Evolutionary conservation across 2,113 vertebrate genomes (phyloP), one percentile per base, ranked within the genome.

Genomic region (Clinocottus analis): DNA sequence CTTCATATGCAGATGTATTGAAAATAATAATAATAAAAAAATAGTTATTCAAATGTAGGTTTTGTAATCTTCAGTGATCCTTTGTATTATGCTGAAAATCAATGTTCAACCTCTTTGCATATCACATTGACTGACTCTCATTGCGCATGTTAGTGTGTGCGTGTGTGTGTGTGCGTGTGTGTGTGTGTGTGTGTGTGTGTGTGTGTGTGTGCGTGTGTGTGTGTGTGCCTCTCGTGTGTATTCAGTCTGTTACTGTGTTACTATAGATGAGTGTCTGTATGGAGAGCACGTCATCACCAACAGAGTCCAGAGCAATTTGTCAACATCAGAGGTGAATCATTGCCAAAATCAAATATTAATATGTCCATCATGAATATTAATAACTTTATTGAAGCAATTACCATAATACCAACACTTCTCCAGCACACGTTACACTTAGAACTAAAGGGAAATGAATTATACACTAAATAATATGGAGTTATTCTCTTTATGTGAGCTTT

Each of bases 251-350:
- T 21, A 8, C 1, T 60, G 45, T 62, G 37, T 60, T n/a, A 37
- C 16, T 27, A 37, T 7, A 27, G 14, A 33, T 25, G n/a, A 0
- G 19, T 29, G 41, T 69, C 16, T 80, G 53, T 56, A 21, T 75
- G 49, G 58, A 39, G 43, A 62, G 51, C 61, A 60, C 41, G 51
- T 66, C 72, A 43, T 16, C 53, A 41, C 41, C 53, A 76, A 55
- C 49, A 17, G 41, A 43, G 41, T 70, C 72, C 45, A 53, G 60
- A 77, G 55, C 75, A 79, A 86, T 87, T 88, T 83, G 85, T 88
- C 83, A 73, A 64, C 76, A 63, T 80, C 77, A 77, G 73, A 92
- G 76, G 75, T 81, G 80, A 89, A 87, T 80, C 68, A 72, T 64
- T 72, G 70, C 62, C 47, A 60, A 39, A 51, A 80, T 88, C 13